Evolutionary conservation across 2,888 invertebrate species (phyloP).

Genomic region (Platycheirus albimanus): DNA sequence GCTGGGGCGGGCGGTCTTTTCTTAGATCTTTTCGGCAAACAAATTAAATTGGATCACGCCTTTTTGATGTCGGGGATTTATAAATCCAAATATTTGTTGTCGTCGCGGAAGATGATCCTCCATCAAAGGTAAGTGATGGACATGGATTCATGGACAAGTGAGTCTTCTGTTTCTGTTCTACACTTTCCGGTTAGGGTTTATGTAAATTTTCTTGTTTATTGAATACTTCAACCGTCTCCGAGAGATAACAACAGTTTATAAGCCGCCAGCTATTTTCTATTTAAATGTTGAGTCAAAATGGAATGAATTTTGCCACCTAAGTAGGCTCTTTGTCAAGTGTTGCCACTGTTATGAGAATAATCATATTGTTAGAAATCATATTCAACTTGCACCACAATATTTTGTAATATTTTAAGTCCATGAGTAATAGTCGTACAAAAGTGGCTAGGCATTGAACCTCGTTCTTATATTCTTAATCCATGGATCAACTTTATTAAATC

Average conservation of each 20-base stretch:
- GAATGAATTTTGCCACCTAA: slow-evolving; percentile 37
- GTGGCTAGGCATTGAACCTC: too few relatives aligned
- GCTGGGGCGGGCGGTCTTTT: slow-evolving; percentile 56
- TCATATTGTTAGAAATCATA: too few relatives aligned
- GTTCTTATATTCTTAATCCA: too few relatives aligned
- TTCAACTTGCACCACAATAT: too few relatives aligned
- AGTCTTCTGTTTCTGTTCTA: slow-evolving; percentile 2
- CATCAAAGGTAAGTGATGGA: slow-evolving; percentile 14
- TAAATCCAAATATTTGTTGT: slow-evolving; percentile 52
- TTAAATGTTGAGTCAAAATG: slow-evolving; percentile 21
- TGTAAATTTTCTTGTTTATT: slow-evolving; percentile 49
- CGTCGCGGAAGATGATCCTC: slow-evolving; percentile 8
- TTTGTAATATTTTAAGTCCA: too few relatives aligned
- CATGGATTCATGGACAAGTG: too few relatives aligned
- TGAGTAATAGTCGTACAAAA: too few relatives aligned
- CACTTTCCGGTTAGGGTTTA: slow-evolving; percentile 35
- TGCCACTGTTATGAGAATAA: background rate
- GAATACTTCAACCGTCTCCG: slow-evolving; percentile 1
- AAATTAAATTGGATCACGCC: slow-evolving; percentile 69
- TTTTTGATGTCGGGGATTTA: slow-evolving; percentile 53
- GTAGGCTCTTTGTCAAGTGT: slow-evolving; percentile 1
- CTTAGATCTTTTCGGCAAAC: slow-evolving; percentile 70
- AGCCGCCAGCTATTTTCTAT: slow-evolving; percentile 48
- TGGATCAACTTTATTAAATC: too few relatives aligned
- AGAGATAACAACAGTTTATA: slow-evolving; percentile 50